phyloP scores from a whole-genome alignment of 2,797 vertebrate genomes.

The Selene dorsalis region DNA sequence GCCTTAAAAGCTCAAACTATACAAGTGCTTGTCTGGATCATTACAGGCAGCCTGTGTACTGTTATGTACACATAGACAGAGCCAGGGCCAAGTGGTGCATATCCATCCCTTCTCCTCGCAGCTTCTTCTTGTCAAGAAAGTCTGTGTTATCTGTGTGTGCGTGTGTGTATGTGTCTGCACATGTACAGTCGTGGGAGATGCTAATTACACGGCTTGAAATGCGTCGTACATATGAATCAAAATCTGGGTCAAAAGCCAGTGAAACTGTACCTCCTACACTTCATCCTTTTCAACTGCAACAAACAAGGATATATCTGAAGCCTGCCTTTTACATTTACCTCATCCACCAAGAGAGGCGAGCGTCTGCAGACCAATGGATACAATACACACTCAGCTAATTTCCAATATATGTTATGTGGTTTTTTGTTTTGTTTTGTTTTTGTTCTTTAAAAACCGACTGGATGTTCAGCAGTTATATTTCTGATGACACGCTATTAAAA shows the following conservation, averaged over 20 bases:
- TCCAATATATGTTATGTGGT: not conserved
- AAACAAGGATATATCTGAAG: slow-evolving; percentile 16
- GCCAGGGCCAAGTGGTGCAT: slow-evolving; percentile 31
- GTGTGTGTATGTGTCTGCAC: not conserved
- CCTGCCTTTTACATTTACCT: not conserved
- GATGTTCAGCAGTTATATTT: not conserved
- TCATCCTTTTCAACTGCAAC: slow-evolving; percentile 25
- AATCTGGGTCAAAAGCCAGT: slow-evolving; percentile 25
- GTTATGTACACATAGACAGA: slow-evolving; percentile 28
- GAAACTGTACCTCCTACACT: slow-evolving; percentile 37
- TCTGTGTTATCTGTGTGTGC: not conserved
- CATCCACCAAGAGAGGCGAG: slow-evolving; percentile 3
- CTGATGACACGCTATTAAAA: slow-evolving; percentile 15
- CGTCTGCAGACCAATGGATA: not conserved
- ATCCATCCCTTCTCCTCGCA: slow-evolving; percentile 24
- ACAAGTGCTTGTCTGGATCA: slow-evolving; percentile 57
- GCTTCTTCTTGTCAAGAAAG: slow-evolving; percentile 30
- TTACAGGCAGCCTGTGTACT: slow-evolving; percentile 49
- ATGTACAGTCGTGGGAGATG: slow-evolving; percentile 12
- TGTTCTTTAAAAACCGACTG: not conserved
- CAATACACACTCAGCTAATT: not conserved
- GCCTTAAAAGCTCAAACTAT: slow-evolving; percentile 53
- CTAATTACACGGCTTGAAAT: slow-evolving; percentile 52
- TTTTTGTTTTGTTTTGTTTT: not conserved
- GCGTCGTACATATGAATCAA: slow-evolving; percentile 36